phyloP scores from a whole-genome alignment of 2,888 invertebrate genomes.

The Drosophila aldrichi region DNA sequence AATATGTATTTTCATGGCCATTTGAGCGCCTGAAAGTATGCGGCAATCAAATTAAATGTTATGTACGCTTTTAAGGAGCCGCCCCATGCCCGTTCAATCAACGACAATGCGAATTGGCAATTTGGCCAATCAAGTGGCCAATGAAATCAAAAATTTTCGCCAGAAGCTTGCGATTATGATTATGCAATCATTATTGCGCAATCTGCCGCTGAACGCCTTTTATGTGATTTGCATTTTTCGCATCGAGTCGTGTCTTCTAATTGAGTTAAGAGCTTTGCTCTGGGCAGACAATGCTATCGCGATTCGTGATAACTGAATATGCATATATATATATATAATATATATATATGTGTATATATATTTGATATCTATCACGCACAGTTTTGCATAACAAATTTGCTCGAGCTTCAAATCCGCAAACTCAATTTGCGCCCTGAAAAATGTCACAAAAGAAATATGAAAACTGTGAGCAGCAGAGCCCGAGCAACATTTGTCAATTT shows the following conservation, averaged over 20 bases:
- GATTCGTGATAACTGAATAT: slow-evolving; percentile 53
- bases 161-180: slow-evolving; percentile 61
- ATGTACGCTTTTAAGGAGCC: slow-evolving; percentile 69
- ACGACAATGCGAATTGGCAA: slow-evolving; percentile 66
- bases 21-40: slow-evolving; percentile 71
- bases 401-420: slow-evolving; percentile 54
- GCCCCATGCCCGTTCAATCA: slow-evolving; percentile 44
- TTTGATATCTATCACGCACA: slow-evolving; percentile 51
- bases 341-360: slow-evolving; percentile 4
- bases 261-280: slow-evolving; percentile 64
- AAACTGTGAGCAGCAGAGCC: slow-evolving; percentile 19
- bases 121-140: slow-evolving; percentile 72
- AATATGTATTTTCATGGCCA: slow-evolving; percentile 76
- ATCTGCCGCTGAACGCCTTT: slow-evolving; percentile 39
- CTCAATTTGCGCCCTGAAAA: slow-evolving; percentile 61
- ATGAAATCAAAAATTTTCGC: slow-evolving; percentile 69
- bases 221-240: slow-evolving; percentile 53
- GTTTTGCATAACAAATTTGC: slow-evolving; percentile 68
- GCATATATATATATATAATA: not conserved
- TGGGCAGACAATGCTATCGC: slow-evolving; percentile 40
- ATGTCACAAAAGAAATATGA: slow-evolving; percentile 13
- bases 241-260: slow-evolving; percentile 45
- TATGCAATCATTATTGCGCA: slow-evolving; percentile 66
- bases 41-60: slow-evolving; percentile 80
- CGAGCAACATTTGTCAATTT: slow-evolving; percentile 73